Evolutionary conservation across 2,113 vertebrate genomes (phyloP).

Genomic region (Rhagologus leucostigma): DNA sequence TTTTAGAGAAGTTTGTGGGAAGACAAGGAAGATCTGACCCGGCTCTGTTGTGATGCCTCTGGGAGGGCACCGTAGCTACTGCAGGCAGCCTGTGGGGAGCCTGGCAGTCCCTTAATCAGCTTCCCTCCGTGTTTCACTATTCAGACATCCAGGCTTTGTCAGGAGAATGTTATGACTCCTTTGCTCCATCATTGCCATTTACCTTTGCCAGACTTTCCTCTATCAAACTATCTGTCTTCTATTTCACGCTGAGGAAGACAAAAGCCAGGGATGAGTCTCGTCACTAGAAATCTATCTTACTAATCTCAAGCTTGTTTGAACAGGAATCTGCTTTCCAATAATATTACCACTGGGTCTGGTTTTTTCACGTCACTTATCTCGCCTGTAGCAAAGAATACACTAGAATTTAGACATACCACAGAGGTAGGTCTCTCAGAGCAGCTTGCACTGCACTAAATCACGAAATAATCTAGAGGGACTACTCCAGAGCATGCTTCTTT

Average conservation of each 20-base stretch:
- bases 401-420: not conserved
- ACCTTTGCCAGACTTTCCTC: conserved; percentile 29
- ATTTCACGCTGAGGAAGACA: not conserved
- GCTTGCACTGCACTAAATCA: not conserved
- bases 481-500: not conserved
- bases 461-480: not conserved
- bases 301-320: conserved; percentile 48
- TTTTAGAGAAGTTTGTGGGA: not conserved
- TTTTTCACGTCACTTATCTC: not conserved
- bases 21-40: not conserved
- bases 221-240: conserved; percentile 28
- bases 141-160: not conserved
- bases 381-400: not conserved
- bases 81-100: not conserved
- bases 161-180: conserved; percentile 21
- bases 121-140: not conserved
- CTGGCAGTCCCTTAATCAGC: not conserved
- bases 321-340: conserved; percentile 65
- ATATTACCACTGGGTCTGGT: not conserved
- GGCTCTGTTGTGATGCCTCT: not conserved
- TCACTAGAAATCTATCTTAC: conserved; percentile 25
- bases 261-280: conserved; percentile 43
- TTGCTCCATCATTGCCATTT: conserved; percentile 8
- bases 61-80: not conserved
- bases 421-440: not conserved